Conservation (phyloP, 2,888 invertebrate genomes). For the Drosophila kuntzei region DNA sequence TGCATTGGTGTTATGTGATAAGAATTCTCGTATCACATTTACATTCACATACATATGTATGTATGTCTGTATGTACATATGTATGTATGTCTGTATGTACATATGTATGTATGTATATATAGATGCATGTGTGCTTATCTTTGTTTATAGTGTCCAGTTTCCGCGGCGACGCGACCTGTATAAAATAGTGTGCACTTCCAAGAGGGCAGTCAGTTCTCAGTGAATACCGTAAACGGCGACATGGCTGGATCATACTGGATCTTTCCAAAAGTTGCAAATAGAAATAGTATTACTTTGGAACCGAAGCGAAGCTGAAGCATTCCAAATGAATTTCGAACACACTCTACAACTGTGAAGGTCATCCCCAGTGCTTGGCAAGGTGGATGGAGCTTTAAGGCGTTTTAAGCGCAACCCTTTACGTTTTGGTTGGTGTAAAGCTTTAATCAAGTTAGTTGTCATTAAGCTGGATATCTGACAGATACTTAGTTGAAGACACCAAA, state of each 20-base stretch:
- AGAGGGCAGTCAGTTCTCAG: conserved; percentile 60
- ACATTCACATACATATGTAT: conserved; percentile 5
- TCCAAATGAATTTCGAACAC: neutral
- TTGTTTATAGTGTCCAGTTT: conserved; percentile 34
- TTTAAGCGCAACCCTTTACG: conserved; percentile 48
- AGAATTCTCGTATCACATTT: conserved; percentile 23
- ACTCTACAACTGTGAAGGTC: conserved; percentile 18
- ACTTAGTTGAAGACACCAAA: conserved; percentile 9
- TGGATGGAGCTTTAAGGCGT: conserved; percentile 70
- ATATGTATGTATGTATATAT: too few species aligned
- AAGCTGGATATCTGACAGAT: neutral
- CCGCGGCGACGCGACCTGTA: conserved; percentile 43
- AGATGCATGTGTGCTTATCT: conserved; percentile 48
- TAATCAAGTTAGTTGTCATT: conserved; percentile 38
- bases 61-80: too few species aligned
- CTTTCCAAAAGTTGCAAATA: neutral
- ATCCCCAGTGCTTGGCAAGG: conserved; percentile 11
- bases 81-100: too few species aligned
- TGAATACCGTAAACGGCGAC: conserved; percentile 49
- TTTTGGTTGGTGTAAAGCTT: conserved; percentile 56
- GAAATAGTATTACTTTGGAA: neutral
- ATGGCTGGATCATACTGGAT: conserved; percentile 33
- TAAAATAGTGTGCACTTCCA: conserved; percentile 54
- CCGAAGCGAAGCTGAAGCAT: neutral
- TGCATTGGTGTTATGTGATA: conserved; percentile 36